Percentiles rank a stretch among this genome's conserved stretches.
phyloP scores from a whole-genome alignment of 2,113 vertebrate genomes.

The Chlamydotis undulata region DNA sequence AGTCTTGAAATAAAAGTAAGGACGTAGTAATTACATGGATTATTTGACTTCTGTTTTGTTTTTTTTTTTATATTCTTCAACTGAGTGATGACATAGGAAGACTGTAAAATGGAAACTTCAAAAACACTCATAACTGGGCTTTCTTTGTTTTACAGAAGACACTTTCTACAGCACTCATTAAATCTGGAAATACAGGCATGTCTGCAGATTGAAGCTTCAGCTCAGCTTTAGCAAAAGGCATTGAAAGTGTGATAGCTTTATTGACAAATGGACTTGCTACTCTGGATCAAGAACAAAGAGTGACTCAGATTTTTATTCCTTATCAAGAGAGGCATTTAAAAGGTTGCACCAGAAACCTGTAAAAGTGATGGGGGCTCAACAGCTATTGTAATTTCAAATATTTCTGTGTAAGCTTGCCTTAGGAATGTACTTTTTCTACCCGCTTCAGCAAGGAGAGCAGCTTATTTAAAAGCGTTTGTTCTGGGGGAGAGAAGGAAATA shows the following conservation, averaged over 20 bases:
- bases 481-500: background rate
- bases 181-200: background rate
- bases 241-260: background rate
- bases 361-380: background rate
- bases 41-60: background rate
- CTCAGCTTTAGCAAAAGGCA: background rate
- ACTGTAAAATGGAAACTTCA: background rate
- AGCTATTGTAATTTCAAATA: background rate
- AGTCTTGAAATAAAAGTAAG: slow-evolving; percentile 20
- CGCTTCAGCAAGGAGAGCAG: background rate
- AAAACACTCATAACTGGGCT: background rate
- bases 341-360: background rate
- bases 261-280: background rate
- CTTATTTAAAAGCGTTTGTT: background rate
- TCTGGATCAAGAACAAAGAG: background rate
- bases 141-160: slow-evolving; percentile 29
- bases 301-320: background rate
- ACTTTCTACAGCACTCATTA: background rate
- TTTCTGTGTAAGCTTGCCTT: background rate
- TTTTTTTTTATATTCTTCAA: background rate
- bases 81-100: background rate
- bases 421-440: background rate
- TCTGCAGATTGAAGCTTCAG: background rate
- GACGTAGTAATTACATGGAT: background rate
- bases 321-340: background rate